phyloP scores from a whole-genome alignment of 2,888 invertebrate species.

The Acronicta psi region DNA sequence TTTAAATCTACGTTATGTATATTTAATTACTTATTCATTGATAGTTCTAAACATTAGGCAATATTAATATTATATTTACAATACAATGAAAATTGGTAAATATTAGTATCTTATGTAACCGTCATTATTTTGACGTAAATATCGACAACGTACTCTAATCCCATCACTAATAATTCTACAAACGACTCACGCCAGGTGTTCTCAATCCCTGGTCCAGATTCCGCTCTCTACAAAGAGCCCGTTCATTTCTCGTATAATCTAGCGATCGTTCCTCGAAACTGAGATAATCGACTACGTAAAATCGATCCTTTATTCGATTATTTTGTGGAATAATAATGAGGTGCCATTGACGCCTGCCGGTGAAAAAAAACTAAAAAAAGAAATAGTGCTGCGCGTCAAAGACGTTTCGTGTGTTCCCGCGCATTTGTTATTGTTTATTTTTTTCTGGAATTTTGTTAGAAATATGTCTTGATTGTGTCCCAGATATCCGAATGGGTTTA shows the following conservation, averaged over 20 bases:
- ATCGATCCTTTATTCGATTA: constrained; percentile 76
- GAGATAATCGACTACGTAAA: constrained; percentile 74
- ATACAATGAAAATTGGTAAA: too few species aligned
- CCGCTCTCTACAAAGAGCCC: constrained; percentile 69
- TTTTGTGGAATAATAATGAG: constrained; percentile 82
- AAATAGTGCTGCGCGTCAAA: constrained; percentile 67
- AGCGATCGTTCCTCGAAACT: constrained; percentile 74
- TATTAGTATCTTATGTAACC: too few species aligned
- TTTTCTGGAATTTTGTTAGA: constrained; percentile 56
- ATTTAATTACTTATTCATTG: too few species aligned
- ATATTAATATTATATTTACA: too few species aligned
- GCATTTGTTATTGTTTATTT: constrained; percentile 53
- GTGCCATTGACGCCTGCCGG: constrained; percentile 73
- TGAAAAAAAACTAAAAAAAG: constrained; percentile 53
- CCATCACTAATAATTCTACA: constrained; percentile 62
- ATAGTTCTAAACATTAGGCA: too few species aligned
- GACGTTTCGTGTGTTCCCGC: constrained; percentile 54
- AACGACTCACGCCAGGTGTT: constrained; percentile 74
- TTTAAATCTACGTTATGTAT: too few species aligned
- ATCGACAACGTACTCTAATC: constrained; percentile 48
- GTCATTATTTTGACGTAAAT: constrained; percentile 25
- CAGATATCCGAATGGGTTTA: constrained; percentile 61
- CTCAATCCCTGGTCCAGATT: constrained; percentile 66
- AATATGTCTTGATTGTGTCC: constrained; percentile 59
- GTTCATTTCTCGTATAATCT: constrained; percentile 68